Evolutionary conservation across 1,140 invertebrate species (phyloP).

Genomic region (Steinernema feltiae): DNA sequence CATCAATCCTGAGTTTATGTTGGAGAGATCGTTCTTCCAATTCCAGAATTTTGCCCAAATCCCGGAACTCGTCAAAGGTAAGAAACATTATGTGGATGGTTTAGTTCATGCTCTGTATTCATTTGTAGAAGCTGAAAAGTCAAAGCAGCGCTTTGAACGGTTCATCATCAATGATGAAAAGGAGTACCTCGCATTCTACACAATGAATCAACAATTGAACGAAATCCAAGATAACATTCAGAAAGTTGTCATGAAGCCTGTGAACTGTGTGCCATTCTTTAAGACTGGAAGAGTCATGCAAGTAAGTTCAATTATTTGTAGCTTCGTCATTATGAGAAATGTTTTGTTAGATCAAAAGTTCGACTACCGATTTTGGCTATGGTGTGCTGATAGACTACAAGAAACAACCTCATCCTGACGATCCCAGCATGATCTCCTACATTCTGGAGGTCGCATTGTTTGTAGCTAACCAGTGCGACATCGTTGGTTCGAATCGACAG

Average conservation of each 20-base stretch:
- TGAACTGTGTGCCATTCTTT: conserved; percentile 84
- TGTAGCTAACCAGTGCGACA: background rate
- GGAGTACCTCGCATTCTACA: conserved; percentile 75
- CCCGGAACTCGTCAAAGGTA: conserved; percentile 78
- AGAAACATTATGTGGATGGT: conserved; percentile 57
- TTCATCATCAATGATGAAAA: conserved; percentile 66
- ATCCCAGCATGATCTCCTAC: conserved; percentile 61
- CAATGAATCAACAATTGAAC: conserved; percentile 75
- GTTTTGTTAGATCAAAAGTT: conserved; percentile 74
- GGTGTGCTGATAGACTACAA: conserved; percentile 88
- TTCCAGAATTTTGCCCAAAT: conserved; percentile 96
- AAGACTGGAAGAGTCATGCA: conserved; percentile 85
- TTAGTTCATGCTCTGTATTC: conserved; percentile 22
- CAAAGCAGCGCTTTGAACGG: conserved; percentile 65
- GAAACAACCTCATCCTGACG: conserved; percentile 61
- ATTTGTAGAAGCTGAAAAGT: too few species aligned
- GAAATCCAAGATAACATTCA: conserved; percentile 70
- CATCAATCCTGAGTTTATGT: conserved; percentile 98
- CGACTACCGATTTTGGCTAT: conserved; percentile 85
- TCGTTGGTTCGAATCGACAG: background rate
- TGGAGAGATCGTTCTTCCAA: conserved; percentile 95
- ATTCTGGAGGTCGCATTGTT: conserved; percentile 68
- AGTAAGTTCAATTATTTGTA: conserved; percentile 62
- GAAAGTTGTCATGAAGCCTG: conserved; percentile 73
- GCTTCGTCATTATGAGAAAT: too few species aligned